These are phyloP conservation scores for Aphaenogaster ashmeadi DNA, from an alignment of 1,140 invertebrate species.

Conservation along the genomic window DNA sequence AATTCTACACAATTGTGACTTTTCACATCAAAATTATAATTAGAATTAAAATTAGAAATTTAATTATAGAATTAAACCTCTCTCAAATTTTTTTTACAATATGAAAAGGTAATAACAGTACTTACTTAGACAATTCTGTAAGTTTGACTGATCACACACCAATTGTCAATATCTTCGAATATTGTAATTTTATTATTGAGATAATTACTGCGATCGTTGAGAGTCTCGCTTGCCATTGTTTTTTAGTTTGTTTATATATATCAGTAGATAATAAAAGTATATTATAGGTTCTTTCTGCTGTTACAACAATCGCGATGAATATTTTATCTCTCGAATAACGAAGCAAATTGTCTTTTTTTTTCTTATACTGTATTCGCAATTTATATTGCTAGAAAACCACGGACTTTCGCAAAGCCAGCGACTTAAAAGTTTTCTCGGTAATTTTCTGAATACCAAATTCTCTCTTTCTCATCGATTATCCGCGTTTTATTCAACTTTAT, in stretches of 20 bases:
- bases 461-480: conserved; percentile 50
- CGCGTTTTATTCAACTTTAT: conserved; percentile 36
- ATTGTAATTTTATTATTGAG: not conserved
- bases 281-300: not conserved
- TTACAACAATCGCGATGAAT: conserved; percentile 38
- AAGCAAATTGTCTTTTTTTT: conserved; percentile 14
- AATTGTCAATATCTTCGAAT: not conserved
- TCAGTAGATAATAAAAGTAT: not conserved
- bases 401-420: conserved; percentile 14
- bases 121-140: not conserved
- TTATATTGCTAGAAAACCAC: conserved; percentile 30
- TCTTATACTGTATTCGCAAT: not conserved
- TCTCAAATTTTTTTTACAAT: not conserved
- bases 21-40: conserved; percentile 12
- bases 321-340: conserved; percentile 19
- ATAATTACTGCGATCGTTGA: not conserved
- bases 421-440: conserved; percentile 34
- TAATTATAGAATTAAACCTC: not conserved
- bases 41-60: not conserved
- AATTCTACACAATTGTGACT: not conserved
- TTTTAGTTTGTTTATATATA: not conserved
- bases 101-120: not conserved
- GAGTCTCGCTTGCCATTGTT: not conserved
- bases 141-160: not conserved
- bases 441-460: conserved; percentile 59